Evolutionary conservation across 2,113 vertebrate genomes (phyloP).

Genomic region (Salvator merianae): DNA sequence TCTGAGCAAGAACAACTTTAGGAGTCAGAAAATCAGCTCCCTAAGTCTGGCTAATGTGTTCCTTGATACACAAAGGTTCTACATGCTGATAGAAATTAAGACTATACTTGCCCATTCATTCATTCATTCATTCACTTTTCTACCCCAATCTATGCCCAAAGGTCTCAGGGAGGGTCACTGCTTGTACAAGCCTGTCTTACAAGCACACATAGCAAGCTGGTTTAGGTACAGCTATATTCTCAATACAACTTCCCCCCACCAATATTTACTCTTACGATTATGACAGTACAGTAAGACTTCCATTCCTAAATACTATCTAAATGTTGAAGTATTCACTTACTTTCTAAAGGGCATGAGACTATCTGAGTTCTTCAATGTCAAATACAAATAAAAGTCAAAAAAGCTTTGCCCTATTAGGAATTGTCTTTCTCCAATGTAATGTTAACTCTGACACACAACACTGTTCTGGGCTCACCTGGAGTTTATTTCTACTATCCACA

Average conservation of each 20-base stretch:
- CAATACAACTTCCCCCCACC: neutral
- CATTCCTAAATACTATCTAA: neutral
- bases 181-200: neutral
- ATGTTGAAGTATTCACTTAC: neutral
- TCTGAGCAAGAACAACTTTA: neutral
- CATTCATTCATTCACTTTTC: no score
- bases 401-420: neutral
- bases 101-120: no score
- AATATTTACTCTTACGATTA: neutral
- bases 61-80: neutral
- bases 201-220: no score
- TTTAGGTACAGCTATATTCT: neutral
- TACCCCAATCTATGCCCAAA: no score
- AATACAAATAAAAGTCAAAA: neutral
- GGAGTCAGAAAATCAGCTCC: neutral
- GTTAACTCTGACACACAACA: neutral
- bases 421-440: neutral
- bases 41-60: neutral
- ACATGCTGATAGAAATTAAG: neutral
- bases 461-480: neutral
- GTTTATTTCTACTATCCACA: neutral
- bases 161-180: no score
- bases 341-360: neutral
- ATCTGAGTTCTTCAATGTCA: neutral
- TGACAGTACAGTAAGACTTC: no score